Conservation (phyloP, 2,113 vertebrate species). For the Sander vitreus region DNA sequence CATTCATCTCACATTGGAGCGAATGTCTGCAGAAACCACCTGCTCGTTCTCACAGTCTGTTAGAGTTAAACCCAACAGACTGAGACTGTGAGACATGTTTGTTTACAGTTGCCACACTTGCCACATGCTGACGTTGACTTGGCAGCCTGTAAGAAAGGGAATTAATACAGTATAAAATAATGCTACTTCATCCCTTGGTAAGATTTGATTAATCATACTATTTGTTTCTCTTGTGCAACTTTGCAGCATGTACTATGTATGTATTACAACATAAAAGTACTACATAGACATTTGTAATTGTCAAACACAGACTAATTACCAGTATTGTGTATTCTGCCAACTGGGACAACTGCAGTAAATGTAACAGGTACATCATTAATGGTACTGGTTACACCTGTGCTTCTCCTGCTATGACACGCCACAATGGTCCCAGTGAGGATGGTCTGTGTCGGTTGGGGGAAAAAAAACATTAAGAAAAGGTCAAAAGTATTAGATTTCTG, state of each 20-base stretch:
- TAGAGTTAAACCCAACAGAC: slow-evolving; percentile 17
- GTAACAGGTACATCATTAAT: neutral
- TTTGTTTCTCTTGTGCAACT: neutral
- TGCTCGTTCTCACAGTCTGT: slow-evolving; percentile 14
- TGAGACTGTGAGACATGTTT: neutral
- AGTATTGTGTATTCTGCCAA: neutral
- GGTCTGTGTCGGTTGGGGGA: neutral
- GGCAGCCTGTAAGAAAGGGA: neutral
- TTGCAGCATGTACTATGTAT: neutral
- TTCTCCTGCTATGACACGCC: neutral
- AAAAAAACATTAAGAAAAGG: neutral
- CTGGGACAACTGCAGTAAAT: neutral
- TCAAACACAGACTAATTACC: neutral
- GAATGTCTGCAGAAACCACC: slow-evolving; percentile 24
- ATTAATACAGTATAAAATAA: neutral
- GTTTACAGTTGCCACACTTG: neutral
- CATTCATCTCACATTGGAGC: neutral
- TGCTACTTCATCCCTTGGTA: neutral
- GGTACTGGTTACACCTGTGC: neutral
- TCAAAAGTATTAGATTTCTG: neutral
- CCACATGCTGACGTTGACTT: neutral
- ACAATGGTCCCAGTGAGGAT: neutral
- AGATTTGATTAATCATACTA: no score
- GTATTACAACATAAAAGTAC: neutral
- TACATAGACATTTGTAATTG: neutral